phyloP scores from a whole-genome alignment of 23 tunicate genomes.

The Oikopleura vanhoeffeni region DNA sequence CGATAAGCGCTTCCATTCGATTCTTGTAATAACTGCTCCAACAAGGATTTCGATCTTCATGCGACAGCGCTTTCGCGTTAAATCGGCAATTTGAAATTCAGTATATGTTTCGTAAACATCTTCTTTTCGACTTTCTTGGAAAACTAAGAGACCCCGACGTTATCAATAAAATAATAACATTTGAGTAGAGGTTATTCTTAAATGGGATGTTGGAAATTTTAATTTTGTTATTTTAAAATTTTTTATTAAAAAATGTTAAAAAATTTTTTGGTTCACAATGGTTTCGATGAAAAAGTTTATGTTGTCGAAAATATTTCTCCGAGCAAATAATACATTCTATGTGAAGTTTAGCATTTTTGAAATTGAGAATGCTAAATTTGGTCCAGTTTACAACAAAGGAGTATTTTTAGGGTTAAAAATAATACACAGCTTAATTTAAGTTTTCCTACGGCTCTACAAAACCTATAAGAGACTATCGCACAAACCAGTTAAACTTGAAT shows the following conservation, averaged over 20 bases:
- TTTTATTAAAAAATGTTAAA: not conserved
- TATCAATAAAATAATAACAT: not conserved
- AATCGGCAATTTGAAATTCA: not conserved
- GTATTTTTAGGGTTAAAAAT: too few relatives aligned
- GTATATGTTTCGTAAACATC: not conserved
- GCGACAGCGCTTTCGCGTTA: not conserved
- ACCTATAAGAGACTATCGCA: too few relatives aligned
- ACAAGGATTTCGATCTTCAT: not conserved
- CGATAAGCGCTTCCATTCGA: not conserved
- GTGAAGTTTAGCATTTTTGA: too few relatives aligned
- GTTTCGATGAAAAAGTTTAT: too few relatives aligned
- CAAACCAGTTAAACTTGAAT: too few relatives aligned
- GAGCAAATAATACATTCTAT: too few relatives aligned
- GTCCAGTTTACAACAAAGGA: too few relatives aligned
- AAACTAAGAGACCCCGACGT: not conserved
- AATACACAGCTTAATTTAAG: too few relatives aligned
- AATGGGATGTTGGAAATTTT: not conserved
- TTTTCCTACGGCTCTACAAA: too few relatives aligned
- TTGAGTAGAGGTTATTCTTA: not conserved
- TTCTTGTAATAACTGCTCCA: not conserved
- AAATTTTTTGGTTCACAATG: too few relatives aligned
- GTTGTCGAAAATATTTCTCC: too few relatives aligned
- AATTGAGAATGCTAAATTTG: too few relatives aligned
- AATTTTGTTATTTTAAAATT: not conserved
- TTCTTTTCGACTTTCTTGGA: not conserved